Base-by-base conservation (phyloP, 2,113 vertebrate species). In the Scartelaos histophorus region DNA sequence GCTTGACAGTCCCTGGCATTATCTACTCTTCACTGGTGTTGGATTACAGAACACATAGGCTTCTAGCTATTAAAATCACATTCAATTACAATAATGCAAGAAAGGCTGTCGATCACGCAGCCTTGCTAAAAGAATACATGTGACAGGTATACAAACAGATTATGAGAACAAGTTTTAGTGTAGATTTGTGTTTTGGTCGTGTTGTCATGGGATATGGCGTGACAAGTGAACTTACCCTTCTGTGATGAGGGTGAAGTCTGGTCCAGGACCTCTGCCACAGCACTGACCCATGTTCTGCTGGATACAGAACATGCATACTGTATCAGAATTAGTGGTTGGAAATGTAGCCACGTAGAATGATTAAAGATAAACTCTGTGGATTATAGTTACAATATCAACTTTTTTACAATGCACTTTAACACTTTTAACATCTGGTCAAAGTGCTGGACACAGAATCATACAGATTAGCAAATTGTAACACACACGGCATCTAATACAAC, bases 41-140 rank as follows among this genome's bases (percentile, higher is more conserved):
- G 87, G 84, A 86, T 93, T 93, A 90, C 90, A 64, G 67, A 29
- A 66, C 61, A 45, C 71, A 25, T 75, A 66, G 4, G 74, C 84
- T 87, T 77, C 81, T 89, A 77, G 70, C 79, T 81, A 90, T 91
- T 89, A 90, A 89, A 85, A 89, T 92, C 88, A 76, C 85, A 86
- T 90, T 90, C 89, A 88, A 90, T 93, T 92, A 92, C 77, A 0
- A 73, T 64, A 73, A 88, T 71, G 78, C 82, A 34, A 80, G 74
- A 72, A 57, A 77, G 85, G 84, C 76, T 79, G 84, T 67, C 60
- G 38, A 67, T 76, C 81, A 86, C 75, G 83, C 76, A 65, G 82
- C 75, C 76, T 71, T 65, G 80, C 89, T 92, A 90, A 86, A 78
- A 84, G 46, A 60, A 79, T 80, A 87, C 67, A 67, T 74, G 61